A percentile compares a stretch with the other conserved stretches of the same genome.
phyloP scores from a whole-genome alignment of 64 coral and sea anemone species.

The Actinia tenebrosa region DNA sequence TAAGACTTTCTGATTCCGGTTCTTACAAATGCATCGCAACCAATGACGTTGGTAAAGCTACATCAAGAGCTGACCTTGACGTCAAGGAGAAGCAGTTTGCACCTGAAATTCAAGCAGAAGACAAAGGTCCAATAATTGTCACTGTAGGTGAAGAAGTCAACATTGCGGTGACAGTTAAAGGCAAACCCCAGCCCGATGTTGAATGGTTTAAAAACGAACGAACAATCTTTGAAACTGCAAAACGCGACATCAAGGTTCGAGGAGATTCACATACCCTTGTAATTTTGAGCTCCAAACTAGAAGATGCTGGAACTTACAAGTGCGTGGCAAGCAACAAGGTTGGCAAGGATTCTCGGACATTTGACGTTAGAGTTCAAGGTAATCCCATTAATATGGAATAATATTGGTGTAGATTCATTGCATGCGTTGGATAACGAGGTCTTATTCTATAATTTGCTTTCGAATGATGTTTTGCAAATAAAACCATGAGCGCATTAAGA shows the following conservation, averaged over 20 bases:
- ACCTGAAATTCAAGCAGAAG: conserved; percentile 37
- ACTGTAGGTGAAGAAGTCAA: conserved; percentile 58
- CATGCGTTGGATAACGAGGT: no score
- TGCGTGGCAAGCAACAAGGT: conserved; percentile 61
- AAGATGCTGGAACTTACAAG: conserved; percentile 74
- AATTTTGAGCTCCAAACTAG: conserved; percentile 24
- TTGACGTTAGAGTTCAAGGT: conserved; percentile 67
- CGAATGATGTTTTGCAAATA: no score
- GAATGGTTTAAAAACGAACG: conserved; percentile 57
- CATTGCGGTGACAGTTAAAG: conserved; percentile 30
- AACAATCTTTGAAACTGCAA: conserved; percentile 30
- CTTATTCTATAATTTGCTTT: no score
- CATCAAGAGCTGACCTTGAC: conserved; percentile 34
- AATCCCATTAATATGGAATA: neutral
- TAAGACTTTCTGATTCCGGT: conserved; percentile 57
- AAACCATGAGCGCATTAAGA: no score
- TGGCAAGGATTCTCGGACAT: conserved; percentile 51
- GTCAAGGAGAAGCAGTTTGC: conserved; percentile 36
- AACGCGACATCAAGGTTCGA: conserved; percentile 49
- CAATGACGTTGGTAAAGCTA: conserved; percentile 71
- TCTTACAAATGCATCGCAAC: conserved; percentile 72
- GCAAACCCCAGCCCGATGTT: conserved; percentile 42
- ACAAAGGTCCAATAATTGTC: conserved; percentile 31
- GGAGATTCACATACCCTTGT: conserved; percentile 39
- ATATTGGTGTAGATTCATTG: neutral